Percentiles rank a stretch among this genome's conserved stretches.
phyloP scores from a whole-genome alignment of 2,888 invertebrate genomes.

The Theristus sp. region DNA sequence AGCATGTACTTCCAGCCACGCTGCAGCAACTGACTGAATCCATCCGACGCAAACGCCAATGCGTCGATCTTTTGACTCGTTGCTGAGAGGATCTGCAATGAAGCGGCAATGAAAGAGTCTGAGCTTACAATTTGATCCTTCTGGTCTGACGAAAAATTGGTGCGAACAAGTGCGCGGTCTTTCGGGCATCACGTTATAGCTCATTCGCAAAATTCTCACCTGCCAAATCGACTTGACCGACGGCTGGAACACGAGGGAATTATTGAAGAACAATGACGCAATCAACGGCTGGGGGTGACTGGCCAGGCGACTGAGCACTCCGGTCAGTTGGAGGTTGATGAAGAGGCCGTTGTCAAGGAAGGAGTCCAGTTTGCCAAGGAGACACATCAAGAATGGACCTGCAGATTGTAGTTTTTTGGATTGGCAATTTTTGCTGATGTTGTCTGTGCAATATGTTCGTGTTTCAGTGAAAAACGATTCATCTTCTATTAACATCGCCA shows the following conservation, averaged over 20 bases:
- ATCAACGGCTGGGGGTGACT: constrained; percentile 72
- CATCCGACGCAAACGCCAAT: constrained; percentile 32
- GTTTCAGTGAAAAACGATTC: no score
- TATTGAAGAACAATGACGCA: constrained; percentile 65
- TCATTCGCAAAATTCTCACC: no score
- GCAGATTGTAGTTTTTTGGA: no score
- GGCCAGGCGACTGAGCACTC: constrained; percentile 58
- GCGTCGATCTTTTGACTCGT: constrained; percentile 71
- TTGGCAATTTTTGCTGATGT: no score
- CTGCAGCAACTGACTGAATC: constrained; percentile 46
- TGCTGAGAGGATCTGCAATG: constrained; percentile 48
- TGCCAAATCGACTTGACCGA: constrained; percentile 40
- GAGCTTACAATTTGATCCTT: no score
- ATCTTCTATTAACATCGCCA: background rate
- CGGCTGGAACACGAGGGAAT: constrained; percentile 64
- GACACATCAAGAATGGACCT: constrained; percentile 57
- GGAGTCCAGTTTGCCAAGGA: constrained; percentile 60
- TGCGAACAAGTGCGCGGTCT: no score
- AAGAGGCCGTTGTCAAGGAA: constrained; percentile 65
- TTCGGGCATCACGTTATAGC: no score
- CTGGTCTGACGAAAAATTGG: no score
- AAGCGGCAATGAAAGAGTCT: constrained; percentile 5
- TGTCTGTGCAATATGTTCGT: no score
- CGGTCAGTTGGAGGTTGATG: constrained; percentile 63
- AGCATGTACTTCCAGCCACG: constrained; percentile 59